Base-by-base conservation (phyloP, 2,888 invertebrate species). In the Leptothorax acervorum region DNA sequence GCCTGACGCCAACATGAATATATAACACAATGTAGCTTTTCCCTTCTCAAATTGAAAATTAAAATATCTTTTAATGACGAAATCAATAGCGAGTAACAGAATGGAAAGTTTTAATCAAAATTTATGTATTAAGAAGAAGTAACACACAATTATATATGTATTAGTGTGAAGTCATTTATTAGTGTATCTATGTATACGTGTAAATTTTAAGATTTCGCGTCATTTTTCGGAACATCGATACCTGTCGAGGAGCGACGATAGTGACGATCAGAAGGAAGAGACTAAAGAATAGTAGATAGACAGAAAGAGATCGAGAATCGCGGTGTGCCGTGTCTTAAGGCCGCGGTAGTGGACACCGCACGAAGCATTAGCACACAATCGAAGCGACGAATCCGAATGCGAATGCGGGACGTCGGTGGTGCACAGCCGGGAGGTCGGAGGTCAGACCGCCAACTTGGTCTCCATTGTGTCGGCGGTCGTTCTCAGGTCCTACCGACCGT, bases 311-410 rank as follows among this genome's bases (percentile, higher is more conserved):
- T 53, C 70, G 70, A 66, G 51, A 65, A 48, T 63, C 66, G 63
- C 53, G 57, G 84, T 85, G 74, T 86, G 71, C 83, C 71, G 85
- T 76, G 82, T 53, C 51, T 76, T 53, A 70, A 78, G 63, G 86
- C 85, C 86, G 89, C 91, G 89, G 92, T 93, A 92, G 93, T 92
- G 90, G 87, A 87, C 85, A 88, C 62, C 85, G 89, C 84, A 78
- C 87, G 86, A 84, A 84, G 90, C 93, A 94, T 95, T 95, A 95
- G 94, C 94, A 95, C 94, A 95, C 94, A 95, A 95, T 95, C 93
- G 94, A 92, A 92, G 91, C 92, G 91, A 92, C 92, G 92, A 91
- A 88, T 92, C 91, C 92, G 92, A 93, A 94, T 93, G 92, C 91
- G 93, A 93, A 93, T 93, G 93, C 92, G 90, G 87, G 85, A 86